Evolutionary conservation across 2,888 invertebrate species (phyloP), one percentile per base, ranked within the genome.

Genomic region (Apodemia duryi): DNA sequence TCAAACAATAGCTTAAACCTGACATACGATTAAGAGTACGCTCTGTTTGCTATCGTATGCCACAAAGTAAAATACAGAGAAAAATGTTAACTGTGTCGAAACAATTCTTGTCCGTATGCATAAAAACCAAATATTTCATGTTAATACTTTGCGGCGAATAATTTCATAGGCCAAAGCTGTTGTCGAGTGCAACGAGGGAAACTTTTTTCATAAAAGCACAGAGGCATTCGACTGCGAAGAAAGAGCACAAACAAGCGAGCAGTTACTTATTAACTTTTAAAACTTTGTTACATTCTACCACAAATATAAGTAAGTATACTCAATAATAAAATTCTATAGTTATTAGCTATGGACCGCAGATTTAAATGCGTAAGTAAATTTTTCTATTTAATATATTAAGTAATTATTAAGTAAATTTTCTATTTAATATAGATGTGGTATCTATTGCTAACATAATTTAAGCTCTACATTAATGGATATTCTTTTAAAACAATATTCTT

Each of bases 131-230:
- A 65, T 61, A 51, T 63, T 66, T 68, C 66, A 66, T 65, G 65
- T 68, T 67, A 63, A 65, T 66, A 68, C 74, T 79, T 78, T 77
- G 74, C 73, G 70, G 76, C 73, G 69, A 79, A 77, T 70, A 82
- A 80, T 82, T 81, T 81, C 73, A 78, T 75, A 80, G 77, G 75
- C 75, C 75, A 75, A 77, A 76, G 74, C 77, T 74, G 78, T 77
- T 76, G 78, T 75, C 69, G 74, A 86, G 80, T 85, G 86, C 85
- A 85, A 80, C 81, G 80, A 73, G 79, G 66, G 76, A 86, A 90
- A 90, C 83, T 91, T 90, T 89, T 88, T 88, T 89, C 89, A 90
- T 90, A 90, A 89, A 87, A 88, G 85, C 84, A 83, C 82, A 79
- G 75, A 80, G 81, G 81, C 81, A 84, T 84, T 82, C 81, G 80